Conservation (phyloP, 1,140 invertebrate genomes). For the Papilio polyxenes region DNA sequence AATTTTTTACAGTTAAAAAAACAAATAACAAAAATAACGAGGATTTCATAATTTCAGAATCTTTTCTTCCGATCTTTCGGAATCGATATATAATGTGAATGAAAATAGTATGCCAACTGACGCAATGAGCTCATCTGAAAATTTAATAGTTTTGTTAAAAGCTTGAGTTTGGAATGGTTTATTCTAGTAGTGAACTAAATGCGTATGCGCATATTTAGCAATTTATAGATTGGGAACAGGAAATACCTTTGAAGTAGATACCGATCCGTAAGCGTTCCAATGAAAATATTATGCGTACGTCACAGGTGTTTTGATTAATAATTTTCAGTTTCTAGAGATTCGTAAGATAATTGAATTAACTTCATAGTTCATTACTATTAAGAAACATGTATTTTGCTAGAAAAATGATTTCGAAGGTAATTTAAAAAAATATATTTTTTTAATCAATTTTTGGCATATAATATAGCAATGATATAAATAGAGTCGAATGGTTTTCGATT, state of each 20-base stretch:
- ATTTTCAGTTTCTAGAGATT: slow-evolving; percentile 36
- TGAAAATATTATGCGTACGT: slow-evolving; percentile 68
- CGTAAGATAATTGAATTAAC: slow-evolving; percentile 28
- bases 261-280: slow-evolving; percentile 65
- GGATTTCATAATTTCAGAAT: background rate
- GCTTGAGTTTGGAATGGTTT: slow-evolving; percentile 25
- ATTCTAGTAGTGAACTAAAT: slow-evolving; percentile 26
- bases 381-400: background rate
- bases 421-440: background rate
- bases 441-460: background rate
- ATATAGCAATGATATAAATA: slow-evolving; percentile 16
- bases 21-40: background rate
- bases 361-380: background rate
- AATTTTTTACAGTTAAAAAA: too few relatives aligned
- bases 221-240: slow-evolving; percentile 67
- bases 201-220: slow-evolving; percentile 55
- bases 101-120: slow-evolving; percentile 5
- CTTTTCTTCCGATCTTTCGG: background rate
- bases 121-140: slow-evolving; percentile 15
- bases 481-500: slow-evolving; percentile 24
- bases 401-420: background rate
- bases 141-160: slow-evolving; percentile 23
- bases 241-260: slow-evolving; percentile 71
- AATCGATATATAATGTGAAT: slow-evolving; percentile 6
- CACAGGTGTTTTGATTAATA: slow-evolving; percentile 48